These are phyloP conservation scores for Ephydatia muelleri DNA, from an alignment of 37 sponge, comb jelly and placozoan species.

Conservation along the genomic window DNA sequence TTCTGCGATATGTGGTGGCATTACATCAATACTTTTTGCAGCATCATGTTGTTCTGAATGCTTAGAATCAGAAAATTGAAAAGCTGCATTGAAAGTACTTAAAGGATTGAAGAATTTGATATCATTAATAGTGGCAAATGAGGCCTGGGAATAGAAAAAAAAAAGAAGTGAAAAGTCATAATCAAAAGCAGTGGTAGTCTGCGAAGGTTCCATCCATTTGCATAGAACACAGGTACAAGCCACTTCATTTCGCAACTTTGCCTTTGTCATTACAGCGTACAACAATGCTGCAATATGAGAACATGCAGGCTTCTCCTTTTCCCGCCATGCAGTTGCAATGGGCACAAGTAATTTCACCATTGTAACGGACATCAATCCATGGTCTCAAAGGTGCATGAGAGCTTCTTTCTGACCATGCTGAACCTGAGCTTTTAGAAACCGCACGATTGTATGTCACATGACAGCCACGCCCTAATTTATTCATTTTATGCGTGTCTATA, in stretches of 20 bases:
- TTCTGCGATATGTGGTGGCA: not conserved
- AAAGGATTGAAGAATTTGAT: not conserved
- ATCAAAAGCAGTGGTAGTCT: not conserved
- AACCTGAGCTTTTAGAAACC: slow-evolving; percentile 25
- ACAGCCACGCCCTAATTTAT: not conserved
- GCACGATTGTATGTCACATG: not conserved
- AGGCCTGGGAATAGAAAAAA: not conserved
- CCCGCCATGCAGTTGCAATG: not conserved
- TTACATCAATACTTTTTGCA: not conserved
- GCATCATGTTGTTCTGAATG: not conserved
- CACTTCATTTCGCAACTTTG: not conserved
- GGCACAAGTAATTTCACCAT: not conserved
- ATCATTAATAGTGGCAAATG: not conserved
- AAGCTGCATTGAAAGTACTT: not conserved
- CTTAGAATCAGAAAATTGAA: not conserved
- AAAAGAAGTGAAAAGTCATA: not conserved
- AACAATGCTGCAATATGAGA: not conserved
- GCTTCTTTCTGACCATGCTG: not conserved
- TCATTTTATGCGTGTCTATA: not conserved
- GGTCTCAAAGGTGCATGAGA: not conserved
- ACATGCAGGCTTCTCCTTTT: not conserved
- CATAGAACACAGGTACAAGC: not conserved
- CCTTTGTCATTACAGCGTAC: not conserved
- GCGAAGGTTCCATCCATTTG: not conserved
- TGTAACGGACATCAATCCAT: not conserved